A percentile compares a stretch with the other conserved stretches of the same genome.
Evolutionary conservation across 2,113 vertebrate species (phyloP).

Genomic region (Eulemur macaco): DNA sequence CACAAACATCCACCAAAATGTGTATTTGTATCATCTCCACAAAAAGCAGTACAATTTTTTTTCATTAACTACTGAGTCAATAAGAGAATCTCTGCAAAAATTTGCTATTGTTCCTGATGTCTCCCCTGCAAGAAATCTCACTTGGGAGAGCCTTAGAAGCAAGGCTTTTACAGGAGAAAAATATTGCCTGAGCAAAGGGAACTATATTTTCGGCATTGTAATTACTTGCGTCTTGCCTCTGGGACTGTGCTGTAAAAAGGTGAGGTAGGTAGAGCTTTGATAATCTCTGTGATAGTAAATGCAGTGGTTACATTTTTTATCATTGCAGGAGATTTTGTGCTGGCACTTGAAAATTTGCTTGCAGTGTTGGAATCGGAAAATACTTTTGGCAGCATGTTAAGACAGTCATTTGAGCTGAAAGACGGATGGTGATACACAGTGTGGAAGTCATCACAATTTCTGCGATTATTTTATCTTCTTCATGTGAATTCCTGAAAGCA

Average conservation of each 20-base stretch:
- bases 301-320: not conserved
- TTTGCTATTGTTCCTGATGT: not conserved
- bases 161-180: not conserved
- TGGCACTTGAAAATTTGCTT: not conserved
- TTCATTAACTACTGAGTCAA: not conserved
- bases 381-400: not conserved
- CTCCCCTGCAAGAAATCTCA: not conserved
- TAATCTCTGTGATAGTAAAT: not conserved
- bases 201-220: too few species aligned
- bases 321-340: not conserved
- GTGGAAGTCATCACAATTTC: not conserved
- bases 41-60: not conserved
- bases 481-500: slow-evolving; percentile 17
- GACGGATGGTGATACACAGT: not conserved
- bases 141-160: not conserved
- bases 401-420: not conserved
- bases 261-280: not conserved
- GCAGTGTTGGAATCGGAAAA: not conserved
- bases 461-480: not conserved
- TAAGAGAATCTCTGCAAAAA: not conserved
- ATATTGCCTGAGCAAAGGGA: not conserved
- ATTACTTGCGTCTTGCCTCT: not conserved
- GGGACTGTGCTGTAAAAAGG: not conserved
- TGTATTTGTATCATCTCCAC: not conserved
- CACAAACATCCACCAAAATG: not conserved